Evolutionary conservation across 2,797 vertebrate genomes (phyloP).

Genomic region (Helostoma temminkii): DNA sequence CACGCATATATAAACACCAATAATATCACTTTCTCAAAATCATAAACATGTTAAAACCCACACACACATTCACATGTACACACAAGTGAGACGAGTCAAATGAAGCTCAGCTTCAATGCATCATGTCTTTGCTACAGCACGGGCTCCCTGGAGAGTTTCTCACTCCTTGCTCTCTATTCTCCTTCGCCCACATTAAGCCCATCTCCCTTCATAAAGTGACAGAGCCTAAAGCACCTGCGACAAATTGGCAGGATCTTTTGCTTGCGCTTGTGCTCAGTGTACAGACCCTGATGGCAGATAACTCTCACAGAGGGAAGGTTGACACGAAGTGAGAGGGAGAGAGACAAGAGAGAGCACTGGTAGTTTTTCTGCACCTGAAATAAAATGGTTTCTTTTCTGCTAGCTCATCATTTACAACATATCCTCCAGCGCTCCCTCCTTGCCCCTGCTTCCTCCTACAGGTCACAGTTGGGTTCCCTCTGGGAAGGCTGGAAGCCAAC

Average conservation of each 20-base stretch:
- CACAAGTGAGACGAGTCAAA: conserved; percentile 27
- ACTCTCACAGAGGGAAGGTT: conserved; percentile 56
- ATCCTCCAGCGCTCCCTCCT: conserved; percentile 27
- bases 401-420: conserved; percentile 63
- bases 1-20: not conserved
- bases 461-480: conserved; percentile 55
- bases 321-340: conserved; percentile 46
- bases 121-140: conserved; percentile 22
- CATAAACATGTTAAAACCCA: conserved; percentile 20
- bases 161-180: conserved; percentile 39
- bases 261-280: conserved; percentile 66
- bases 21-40: conserved; percentile 15
- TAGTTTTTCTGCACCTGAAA: conserved; percentile 56
- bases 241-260: conserved; percentile 70
- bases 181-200: conserved; percentile 42
- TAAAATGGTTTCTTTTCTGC: conserved; percentile 59
- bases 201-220: conserved; percentile 62
- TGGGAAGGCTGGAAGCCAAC: conserved; percentile 53
- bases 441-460: conserved; percentile 9
- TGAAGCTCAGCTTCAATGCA: conserved; percentile 33
- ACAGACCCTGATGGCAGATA: conserved; percentile 67
- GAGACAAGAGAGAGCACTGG: conserved; percentile 25
- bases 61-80: conserved; percentile 11
- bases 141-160: conserved; percentile 45
- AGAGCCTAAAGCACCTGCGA: conserved; percentile 64